Percentiles rank a stretch among this genome's conserved stretches.
phyloP scores from a whole-genome alignment of 1,140 invertebrate species.

The Antheraea mylitta region DNA sequence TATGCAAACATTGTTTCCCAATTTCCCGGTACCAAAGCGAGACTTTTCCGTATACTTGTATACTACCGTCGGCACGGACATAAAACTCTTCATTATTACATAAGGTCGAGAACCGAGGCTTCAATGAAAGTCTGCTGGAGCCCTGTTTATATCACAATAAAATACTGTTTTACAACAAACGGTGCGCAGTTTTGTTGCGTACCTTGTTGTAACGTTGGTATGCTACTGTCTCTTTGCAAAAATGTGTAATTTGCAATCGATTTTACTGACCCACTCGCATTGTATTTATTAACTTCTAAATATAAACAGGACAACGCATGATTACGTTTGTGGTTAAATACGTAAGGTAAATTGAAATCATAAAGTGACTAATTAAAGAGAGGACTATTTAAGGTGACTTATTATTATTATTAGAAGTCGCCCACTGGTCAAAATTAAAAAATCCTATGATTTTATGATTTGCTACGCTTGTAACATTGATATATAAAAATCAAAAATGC shows the following conservation, averaged over 20 bases:
- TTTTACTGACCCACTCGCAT: conserved; percentile 5
- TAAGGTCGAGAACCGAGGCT: conserved; percentile 36
- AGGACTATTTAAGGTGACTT: no score
- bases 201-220: not conserved
- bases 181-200: conserved; percentile 4
- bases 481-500: no score
- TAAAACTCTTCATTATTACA: conserved; percentile 10
- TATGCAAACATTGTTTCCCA: not conserved
- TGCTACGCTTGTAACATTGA: no score
- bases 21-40: not conserved
- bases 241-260: conserved; percentile 14
- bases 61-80: not conserved
- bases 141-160: conserved; percentile 58
- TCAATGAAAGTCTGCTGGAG: conserved; percentile 51
- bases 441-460: no score
- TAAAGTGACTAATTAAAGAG: not conserved
- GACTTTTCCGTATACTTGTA: not conserved
- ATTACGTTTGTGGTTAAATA: not conserved
- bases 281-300: conserved; percentile 3
- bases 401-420: no score
- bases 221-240: conserved; percentile 6
- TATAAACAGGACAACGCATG: not conserved
- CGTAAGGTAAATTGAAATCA: not conserved
- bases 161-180: conserved; percentile 47
- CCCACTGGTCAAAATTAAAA: no score